Percentiles rank a stretch among this genome's conserved stretches.
These are phyloP conservation scores for Papilio xuthus DNA, from an alignment of 1,140 invertebrate genomes.

Conservation along the genomic window DNA sequence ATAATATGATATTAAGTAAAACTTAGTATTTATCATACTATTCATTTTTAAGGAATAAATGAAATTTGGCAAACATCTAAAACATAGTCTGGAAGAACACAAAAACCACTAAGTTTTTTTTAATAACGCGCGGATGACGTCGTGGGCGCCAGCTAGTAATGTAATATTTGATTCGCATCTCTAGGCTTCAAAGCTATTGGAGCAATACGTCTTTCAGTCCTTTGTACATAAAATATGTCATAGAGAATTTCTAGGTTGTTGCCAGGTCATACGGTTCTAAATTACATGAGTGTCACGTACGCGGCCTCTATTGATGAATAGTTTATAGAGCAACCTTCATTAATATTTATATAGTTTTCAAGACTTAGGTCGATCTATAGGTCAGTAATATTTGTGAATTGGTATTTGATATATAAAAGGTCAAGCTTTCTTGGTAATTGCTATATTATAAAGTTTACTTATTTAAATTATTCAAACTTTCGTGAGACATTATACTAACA, in stretches of 20 bases:
- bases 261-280: neutral
- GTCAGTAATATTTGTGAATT: neutral
- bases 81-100: too few species aligned
- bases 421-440: too few species aligned
- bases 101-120: too few species aligned
- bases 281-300: neutral
- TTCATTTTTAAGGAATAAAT: too few species aligned
- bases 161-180: too few species aligned
- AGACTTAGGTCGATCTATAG: neutral
- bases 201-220: neutral
- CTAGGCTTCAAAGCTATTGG: neutral
- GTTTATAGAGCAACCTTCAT: neutral
- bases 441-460: too few species aligned
- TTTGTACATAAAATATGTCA: neutral
- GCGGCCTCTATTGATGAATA: neutral
- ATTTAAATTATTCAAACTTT: too few species aligned
- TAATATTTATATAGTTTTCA: constrained; percentile 6
- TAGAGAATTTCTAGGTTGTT: neutral
- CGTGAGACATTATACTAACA: too few species aligned
- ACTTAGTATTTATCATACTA: too few species aligned
- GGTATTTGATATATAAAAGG: neutral
- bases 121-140: too few species aligned
- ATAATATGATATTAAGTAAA: neutral
- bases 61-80: too few species aligned
- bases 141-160: too few species aligned